Conservation (phyloP, 2,888 invertebrate species). For the Dendrolimus pini region DNA sequence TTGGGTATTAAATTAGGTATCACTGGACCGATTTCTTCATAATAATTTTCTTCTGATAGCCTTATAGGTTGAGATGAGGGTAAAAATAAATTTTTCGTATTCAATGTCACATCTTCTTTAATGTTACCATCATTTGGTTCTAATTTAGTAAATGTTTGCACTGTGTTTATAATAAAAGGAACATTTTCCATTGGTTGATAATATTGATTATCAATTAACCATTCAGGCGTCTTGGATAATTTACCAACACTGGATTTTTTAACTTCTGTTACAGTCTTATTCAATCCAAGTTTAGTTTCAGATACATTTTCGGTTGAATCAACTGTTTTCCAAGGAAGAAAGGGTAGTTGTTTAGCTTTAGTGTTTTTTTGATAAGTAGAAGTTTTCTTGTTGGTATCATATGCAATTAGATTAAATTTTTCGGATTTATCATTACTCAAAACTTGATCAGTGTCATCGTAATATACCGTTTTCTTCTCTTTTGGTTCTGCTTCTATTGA, state of each 20-base stretch:
- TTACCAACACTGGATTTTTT: constrained; percentile 34
- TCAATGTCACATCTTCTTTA: constrained; percentile 15
- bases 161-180: constrained; percentile 52
- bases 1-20: constrained; percentile 20
- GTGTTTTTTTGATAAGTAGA: constrained; percentile 48
- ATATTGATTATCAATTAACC: constrained; percentile 56
- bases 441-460: constrained; percentile 59
- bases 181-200: constrained; percentile 59
- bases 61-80: constrained; percentile 20
- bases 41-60: constrained; percentile 54
- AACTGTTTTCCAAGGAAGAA: constrained; percentile 39
- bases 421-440: constrained; percentile 18
- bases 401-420: constrained; percentile 15
- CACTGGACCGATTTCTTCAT: constrained; percentile 59
- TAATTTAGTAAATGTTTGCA: constrained; percentile 26
- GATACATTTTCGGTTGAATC: constrained; percentile 34
- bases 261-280: constrained; percentile 11
- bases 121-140: constrained; percentile 13
- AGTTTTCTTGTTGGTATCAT: constrained; percentile 31
- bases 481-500: constrained; percentile 18
- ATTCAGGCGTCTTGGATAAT: constrained; percentile 48
- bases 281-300: constrained; percentile 18
- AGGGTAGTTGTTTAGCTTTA: constrained; percentile 43
- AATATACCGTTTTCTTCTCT: constrained; percentile 49
- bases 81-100: constrained; percentile 27